Conservation (phyloP, 2,113 vertebrate species). For the Gavialis gangeticus region DNA sequence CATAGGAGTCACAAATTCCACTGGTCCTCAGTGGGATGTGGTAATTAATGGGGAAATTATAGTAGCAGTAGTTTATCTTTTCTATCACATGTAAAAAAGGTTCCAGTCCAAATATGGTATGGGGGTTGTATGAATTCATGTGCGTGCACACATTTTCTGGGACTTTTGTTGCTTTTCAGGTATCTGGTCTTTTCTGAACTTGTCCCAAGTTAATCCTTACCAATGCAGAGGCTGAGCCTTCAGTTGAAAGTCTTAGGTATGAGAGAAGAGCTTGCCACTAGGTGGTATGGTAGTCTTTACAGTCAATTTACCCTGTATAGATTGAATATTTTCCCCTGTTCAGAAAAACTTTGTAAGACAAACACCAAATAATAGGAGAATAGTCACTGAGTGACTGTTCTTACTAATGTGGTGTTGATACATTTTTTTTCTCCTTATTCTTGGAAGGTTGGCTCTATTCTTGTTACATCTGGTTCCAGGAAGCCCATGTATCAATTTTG, state of each 20-base stretch:
- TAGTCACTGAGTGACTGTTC: not conserved
- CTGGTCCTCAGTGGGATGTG: not conserved
- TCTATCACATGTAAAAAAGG: not conserved
- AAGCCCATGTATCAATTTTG: not conserved
- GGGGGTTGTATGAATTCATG: not conserved
- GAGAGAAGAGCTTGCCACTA: not conserved
- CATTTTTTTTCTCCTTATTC: not conserved
- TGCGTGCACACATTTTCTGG: not conserved
- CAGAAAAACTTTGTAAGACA: not conserved
- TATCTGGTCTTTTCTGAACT: not conserved
- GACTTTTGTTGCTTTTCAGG: not conserved
- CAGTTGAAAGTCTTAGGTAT: not conserved
- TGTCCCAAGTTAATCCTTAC: not conserved
- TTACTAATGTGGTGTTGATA: not conserved
- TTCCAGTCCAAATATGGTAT: accelerated
- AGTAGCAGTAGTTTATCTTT: not conserved
- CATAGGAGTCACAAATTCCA: not conserved
- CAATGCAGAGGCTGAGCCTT: not conserved
- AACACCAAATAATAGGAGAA: not conserved
- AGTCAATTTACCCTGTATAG: not conserved
- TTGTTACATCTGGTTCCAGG: not conserved
- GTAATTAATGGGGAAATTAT: not conserved
- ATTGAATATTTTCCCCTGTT: not conserved
- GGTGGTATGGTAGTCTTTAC: conserved; percentile 49
- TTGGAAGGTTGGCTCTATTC: not conserved